Evolutionary conservation across 1,140 invertebrate genomes (phyloP).

Genomic region (Bilobella aurantiaca): DNA sequence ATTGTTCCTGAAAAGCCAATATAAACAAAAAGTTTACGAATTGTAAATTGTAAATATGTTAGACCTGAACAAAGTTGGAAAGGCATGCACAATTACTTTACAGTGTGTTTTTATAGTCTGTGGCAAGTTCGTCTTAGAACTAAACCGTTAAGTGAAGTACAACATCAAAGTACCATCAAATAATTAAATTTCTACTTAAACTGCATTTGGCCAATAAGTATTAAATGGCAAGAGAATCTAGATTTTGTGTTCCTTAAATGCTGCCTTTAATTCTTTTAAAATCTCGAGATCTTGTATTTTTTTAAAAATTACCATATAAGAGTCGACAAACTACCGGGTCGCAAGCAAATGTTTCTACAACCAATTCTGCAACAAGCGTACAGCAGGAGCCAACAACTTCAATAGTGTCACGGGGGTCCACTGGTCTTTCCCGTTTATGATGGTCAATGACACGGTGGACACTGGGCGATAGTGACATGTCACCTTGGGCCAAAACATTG

Average conservation of each 20-base stretch:
- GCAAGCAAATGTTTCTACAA: constrained; percentile 39
- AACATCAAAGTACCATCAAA: no score
- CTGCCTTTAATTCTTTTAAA: no score
- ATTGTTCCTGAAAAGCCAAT: constrained; percentile 44
- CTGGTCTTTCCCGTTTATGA: constrained; percentile 48
- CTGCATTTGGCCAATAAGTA: no score
- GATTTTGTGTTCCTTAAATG: no score
- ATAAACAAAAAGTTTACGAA: no score
- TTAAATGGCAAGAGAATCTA: no score
- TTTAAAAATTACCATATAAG: constrained; percentile 41
- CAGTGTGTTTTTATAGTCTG: no score
- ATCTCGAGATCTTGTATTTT: no score
- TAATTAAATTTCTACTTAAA: no score
- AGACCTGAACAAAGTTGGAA: not conserved
- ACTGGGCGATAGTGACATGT: constrained; percentile 42
- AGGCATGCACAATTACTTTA: not conserved
- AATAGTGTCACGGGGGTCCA: constrained; percentile 41
- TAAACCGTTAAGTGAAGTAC: no score
- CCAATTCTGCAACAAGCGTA: constrained; percentile 51
- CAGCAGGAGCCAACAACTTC: constrained; percentile 63
- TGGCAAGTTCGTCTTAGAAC: no score
- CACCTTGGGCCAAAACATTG: constrained; percentile 49
- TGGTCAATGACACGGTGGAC: constrained; percentile 65
- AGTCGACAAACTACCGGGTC: constrained; percentile 37
- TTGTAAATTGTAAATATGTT: no score